phyloP scores from a whole-genome alignment of 1,140 invertebrate genomes.

The Drosophila kurseongensis region DNA sequence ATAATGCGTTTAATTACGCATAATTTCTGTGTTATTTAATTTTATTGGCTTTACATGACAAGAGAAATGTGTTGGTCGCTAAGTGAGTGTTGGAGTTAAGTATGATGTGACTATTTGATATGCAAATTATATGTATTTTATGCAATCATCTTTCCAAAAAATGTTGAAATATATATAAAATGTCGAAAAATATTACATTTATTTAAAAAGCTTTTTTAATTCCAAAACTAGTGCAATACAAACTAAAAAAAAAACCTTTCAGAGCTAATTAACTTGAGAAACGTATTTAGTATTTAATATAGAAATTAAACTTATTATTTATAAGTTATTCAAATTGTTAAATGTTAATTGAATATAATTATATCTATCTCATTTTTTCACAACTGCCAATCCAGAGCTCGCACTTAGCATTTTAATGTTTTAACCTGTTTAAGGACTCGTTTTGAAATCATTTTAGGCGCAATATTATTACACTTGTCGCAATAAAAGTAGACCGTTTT shows the following conservation, averaged over 20 bases:
- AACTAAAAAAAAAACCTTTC: too few relatives aligned
- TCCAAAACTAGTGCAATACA: too few relatives aligned
- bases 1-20: conserved; percentile 69
- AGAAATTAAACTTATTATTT: too few relatives aligned
- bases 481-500: conserved; percentile 1
- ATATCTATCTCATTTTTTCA: too few relatives aligned
- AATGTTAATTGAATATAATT: too few relatives aligned
- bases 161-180: not conserved
- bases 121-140: conserved; percentile 10
- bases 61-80: conserved; percentile 16
- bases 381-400: too few relatives aligned
- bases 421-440: not conserved
- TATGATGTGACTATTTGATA: conserved; percentile 22
- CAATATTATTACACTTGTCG: not conserved
- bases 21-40: conserved; percentile 51
- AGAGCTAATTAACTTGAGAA: too few relatives aligned
- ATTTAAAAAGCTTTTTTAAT: too few relatives aligned
- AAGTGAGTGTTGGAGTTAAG: conserved; percentile 36
- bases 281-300: too few relatives aligned
- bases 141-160: not conserved
- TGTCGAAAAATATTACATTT: too few relatives aligned
- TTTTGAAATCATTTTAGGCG: not conserved
- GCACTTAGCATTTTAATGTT: not conserved
- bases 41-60: conserved; percentile 63
- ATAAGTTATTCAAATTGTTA: too few relatives aligned